Evolutionary conservation across 2,888 invertebrate species (phyloP).

Genomic region (Minunthozetes semirufus): DNA sequence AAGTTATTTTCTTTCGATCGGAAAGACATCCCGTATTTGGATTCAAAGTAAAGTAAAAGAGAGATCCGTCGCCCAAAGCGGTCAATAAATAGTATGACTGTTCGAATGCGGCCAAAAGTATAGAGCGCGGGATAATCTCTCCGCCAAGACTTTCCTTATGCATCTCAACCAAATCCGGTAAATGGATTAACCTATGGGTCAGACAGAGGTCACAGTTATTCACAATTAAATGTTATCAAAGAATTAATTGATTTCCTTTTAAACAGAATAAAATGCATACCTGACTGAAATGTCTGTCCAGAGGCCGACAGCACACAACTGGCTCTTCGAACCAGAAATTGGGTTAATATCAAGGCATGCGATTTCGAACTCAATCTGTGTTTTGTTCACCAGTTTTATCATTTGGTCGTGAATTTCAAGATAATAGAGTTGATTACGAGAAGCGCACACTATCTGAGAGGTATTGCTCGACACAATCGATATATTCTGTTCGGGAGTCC

Average conservation of each 20-base stretch:
- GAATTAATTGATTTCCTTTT: neutral
- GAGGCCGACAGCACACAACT: conserved; percentile 79
- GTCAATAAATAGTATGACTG: conserved; percentile 79
- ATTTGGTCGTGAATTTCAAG: conserved; percentile 63
- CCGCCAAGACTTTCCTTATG: conserved; percentile 83
- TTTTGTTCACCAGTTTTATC: conserved; percentile 44
- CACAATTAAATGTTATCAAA: neutral
- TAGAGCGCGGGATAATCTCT: conserved; percentile 93
- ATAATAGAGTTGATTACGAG: conserved; percentile 77
- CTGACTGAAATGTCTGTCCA: conserved; percentile 94
- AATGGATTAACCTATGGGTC: conserved; percentile 59
- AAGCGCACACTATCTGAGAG: conserved; percentile 71
- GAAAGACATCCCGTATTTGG: conserved; percentile 64
- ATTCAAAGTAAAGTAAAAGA: conserved; percentile 89
- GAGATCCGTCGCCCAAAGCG: conserved; percentile 93
- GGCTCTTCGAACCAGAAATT: conserved; percentile 51
- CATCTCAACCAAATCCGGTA: conserved; percentile 72
- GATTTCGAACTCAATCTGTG: conserved; percentile 79
- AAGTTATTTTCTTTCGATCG: conserved; percentile 85
- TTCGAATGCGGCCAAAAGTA: conserved; percentile 89
- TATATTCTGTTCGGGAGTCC: conserved; percentile 69
- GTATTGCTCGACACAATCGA: conserved; percentile 80
- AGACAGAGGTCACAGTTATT: neutral
- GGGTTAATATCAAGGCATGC: conserved; percentile 93
- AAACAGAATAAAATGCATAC: conserved; percentile 1